A percentile compares a stretch with the other conserved stretches of the same genome.
phyloP scores from a whole-genome alignment of 2,888 invertebrate species.

The Lamproptera curius region DNA sequence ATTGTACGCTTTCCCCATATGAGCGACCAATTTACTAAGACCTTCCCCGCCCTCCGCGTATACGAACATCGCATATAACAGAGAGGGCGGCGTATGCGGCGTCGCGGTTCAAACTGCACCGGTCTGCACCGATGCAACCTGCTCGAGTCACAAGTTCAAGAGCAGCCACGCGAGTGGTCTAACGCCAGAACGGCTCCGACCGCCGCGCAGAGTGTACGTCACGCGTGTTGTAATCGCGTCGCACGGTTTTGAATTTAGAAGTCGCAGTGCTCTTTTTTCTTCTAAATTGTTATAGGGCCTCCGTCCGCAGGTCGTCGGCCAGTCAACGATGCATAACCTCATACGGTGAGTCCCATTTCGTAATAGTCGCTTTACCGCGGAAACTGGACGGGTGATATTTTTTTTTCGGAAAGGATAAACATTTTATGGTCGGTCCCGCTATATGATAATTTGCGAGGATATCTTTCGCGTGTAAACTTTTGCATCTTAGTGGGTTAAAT shows the following conservation, averaged over 20 bases:
- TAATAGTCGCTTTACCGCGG: background rate
- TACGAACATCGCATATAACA: slow-evolving; percentile 10
- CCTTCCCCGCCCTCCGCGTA: slow-evolving; percentile 16
- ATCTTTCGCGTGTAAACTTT: too few relatives aligned
- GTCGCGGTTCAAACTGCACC: slow-evolving; percentile 45
- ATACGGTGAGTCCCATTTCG: slow-evolving; percentile 47
- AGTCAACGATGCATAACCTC: slow-evolving; percentile 59
- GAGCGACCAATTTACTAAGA: slow-evolving; percentile 15
- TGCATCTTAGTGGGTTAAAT: too few relatives aligned
- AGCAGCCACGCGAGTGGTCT: slow-evolving; percentile 43
- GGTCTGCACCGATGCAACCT: slow-evolving; percentile 59
- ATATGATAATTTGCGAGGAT: background rate
- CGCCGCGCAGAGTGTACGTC: slow-evolving; percentile 51
- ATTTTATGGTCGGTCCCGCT: background rate
- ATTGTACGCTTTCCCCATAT: slow-evolving; percentile 24
- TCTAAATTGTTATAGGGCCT: slow-evolving; percentile 32
- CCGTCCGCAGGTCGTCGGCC: slow-evolving; percentile 33
- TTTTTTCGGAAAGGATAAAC: background rate
- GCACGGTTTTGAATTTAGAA: slow-evolving; percentile 39
- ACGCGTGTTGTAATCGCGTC: background rate
- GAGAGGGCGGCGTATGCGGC: slow-evolving; percentile 20
- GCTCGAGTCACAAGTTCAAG: slow-evolving; percentile 58
- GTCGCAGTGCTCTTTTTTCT: slow-evolving; percentile 35
- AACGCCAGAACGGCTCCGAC: slow-evolving; percentile 55
- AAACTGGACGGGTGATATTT: background rate